Evolutionary conservation across 2,113 vertebrate species (phyloP).

Genomic region (Nothocercus julius): DNA sequence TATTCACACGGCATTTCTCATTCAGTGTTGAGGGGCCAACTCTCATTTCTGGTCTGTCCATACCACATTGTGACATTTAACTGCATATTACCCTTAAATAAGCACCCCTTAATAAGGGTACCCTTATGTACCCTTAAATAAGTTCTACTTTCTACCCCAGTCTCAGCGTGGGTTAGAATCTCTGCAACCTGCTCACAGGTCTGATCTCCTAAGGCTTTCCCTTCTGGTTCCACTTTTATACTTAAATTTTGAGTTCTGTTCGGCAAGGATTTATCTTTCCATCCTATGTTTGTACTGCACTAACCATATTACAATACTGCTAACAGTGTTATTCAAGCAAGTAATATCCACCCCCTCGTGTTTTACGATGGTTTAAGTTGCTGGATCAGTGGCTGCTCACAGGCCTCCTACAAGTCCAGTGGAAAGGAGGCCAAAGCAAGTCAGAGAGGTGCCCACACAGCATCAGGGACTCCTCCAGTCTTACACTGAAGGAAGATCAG

Average conservation of each 20-base stretch:
- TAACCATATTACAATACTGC: accelerated
- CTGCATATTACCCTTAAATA: neutral
- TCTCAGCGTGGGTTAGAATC: neutral
- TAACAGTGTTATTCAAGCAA: neutral
- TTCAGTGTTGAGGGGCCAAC: neutral
- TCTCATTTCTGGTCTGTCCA: neutral
- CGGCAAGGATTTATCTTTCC: neutral
- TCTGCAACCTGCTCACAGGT: neutral
- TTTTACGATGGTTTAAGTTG: no score
- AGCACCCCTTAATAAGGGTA: neutral
- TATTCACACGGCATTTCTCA: neutral
- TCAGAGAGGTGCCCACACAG: neutral
- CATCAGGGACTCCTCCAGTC: neutral
- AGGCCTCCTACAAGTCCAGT: accelerated
- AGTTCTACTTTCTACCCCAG: neutral
- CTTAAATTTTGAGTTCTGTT: neutral
- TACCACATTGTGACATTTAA: accelerated
- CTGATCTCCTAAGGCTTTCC: neutral
- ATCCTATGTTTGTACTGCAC: neutral
- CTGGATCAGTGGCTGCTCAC: neutral
- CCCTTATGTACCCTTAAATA: neutral
- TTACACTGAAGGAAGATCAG: neutral
- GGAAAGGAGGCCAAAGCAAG: neutral
- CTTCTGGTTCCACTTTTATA: neutral
- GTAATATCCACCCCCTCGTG: accelerated